Percentiles rank a stretch among this genome's conserved stretches.
phyloP scores from a whole-genome alignment of 1,140 invertebrate genomes.

The Lycorma delicatula region DNA sequence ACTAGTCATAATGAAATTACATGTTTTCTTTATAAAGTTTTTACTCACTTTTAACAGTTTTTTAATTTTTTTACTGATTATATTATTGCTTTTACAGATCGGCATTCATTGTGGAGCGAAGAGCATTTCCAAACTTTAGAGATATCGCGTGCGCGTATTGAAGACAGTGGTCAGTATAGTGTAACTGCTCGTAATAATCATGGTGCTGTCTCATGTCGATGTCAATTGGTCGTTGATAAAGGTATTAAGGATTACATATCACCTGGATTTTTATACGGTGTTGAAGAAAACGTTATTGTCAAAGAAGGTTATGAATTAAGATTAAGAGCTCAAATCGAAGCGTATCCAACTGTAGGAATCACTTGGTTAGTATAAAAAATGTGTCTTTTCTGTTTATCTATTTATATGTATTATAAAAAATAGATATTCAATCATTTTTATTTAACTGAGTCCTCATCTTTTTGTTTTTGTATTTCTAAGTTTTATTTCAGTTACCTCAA shows the following conservation, averaged over 20 bases:
- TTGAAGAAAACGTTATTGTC: slow-evolving; percentile 49
- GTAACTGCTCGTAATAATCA: slow-evolving; percentile 70
- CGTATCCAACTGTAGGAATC: slow-evolving; percentile 70
- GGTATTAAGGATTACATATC: slow-evolving; percentile 70
- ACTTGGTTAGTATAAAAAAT: slow-evolving; percentile 59
- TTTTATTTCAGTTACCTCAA: too few species aligned
- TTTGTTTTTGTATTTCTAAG: too few species aligned
- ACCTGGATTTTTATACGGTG: slow-evolving; percentile 60
- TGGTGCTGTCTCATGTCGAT: slow-evolving; percentile 74
- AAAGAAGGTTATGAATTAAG: slow-evolving; percentile 54
- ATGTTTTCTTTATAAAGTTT: neutral
- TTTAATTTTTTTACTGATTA: neutral
- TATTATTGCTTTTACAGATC: slow-evolving; percentile 41
- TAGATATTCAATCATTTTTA: too few species aligned
- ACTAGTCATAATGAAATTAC: neutral
- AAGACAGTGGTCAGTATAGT: slow-evolving; percentile 76
- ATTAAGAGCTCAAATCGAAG: slow-evolving; percentile 62
- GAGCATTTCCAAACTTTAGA: slow-evolving; percentile 75
- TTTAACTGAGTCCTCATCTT: too few species aligned
- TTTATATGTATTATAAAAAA: too few species aligned
- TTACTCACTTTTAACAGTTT: neutral
- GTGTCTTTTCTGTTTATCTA: too few species aligned
- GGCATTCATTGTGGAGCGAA: slow-evolving; percentile 45
- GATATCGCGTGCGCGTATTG: slow-evolving; percentile 60
- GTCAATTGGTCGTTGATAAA: slow-evolving; percentile 73